Evolutionary conservation across 2,113 vertebrate genomes (phyloP), one percentile per base, ranked within the genome.

Genomic region (Mobula hypostoma): DNA sequence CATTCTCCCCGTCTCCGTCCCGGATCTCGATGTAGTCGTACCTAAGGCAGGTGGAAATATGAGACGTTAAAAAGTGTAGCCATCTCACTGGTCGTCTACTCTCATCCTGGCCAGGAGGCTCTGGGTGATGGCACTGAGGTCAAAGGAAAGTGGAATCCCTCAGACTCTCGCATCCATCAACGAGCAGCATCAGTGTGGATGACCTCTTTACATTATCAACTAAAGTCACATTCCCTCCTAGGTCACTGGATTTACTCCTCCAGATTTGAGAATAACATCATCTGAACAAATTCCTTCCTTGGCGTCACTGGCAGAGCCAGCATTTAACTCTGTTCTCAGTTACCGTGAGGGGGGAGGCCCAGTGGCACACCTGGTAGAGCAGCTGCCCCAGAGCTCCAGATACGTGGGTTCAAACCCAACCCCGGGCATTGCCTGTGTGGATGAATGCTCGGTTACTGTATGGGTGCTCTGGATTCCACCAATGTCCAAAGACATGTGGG

Each of bases 21-120:
- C 98, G 98, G 95, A 99, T 98, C 97, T 99, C 99, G 0, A 99
- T 98, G 94, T 98, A 99, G 96, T 99, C 99, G 0, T 99, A 99
- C 96, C 99, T 99, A 95, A 24, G 94, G 91, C 95, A 11, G 68
- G 94, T 72, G 72, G 72, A 24, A 24, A 74, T 21, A 24, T 1
- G 70, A 17, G 14, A 72, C 15, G 19, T 74, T 74, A 74, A 27
- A 70, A 74, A 24, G 72, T 74, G 17, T 74, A 19, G 19, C 72
- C 5, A 15, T 0, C 72, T 21, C 19, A 74, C 2, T 70, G 68
- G 68, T 70, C 66, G 15, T 68, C 68, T 70, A 7, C 68, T 70
- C 68, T 17, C 68, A 2, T 70, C 68, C 11, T 17, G 17, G 9
- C 68, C 68, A 70, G 48, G 48, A 36, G 80, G 48, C 0, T 56